A percentile compares a stretch with the other conserved stretches of the same genome.
phyloP scores from a whole-genome alignment of 2,113 vertebrate species.

The Planiliza haematocheilus region DNA sequence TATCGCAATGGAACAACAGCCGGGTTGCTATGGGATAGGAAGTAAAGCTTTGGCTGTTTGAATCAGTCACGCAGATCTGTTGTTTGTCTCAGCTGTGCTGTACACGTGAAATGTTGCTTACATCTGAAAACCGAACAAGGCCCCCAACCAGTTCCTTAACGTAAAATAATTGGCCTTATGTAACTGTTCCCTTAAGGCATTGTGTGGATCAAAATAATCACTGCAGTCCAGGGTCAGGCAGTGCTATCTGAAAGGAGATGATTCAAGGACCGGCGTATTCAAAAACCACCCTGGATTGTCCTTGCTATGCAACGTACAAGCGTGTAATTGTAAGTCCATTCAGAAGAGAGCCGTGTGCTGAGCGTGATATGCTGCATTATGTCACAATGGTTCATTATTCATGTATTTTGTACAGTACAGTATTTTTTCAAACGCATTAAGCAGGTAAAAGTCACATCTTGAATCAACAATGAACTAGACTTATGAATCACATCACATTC shows the following conservation, averaged over 20 bases:
- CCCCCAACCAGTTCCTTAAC: not conserved
- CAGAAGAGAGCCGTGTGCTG: conserved; percentile 11
- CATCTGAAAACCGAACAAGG: conserved; percentile 10
- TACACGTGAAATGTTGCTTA: not conserved
- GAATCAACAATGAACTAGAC: not conserved
- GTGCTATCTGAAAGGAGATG: conserved; percentile 4
- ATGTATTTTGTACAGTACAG: too few species aligned
- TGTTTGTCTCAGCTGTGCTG: not conserved
- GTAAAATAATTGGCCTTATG: not conserved
- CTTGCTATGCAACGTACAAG: conserved; percentile 6
- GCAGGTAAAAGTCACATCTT: not conserved
- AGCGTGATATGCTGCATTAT: not conserved
- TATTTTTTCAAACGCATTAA: not conserved
- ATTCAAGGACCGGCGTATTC: conserved; percentile 10
- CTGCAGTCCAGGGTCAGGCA: not conserved
- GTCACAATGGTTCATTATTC: too few species aligned
- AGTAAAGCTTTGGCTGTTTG: not conserved
- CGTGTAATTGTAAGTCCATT: conserved; percentile 16
- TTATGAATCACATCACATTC: too few species aligned
- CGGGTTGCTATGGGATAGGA: not conserved
- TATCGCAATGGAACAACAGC: not conserved
- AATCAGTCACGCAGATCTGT: not conserved
- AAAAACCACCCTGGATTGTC: conserved; percentile 11
- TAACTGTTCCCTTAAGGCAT: conserved; percentile 8
- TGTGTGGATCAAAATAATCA: conserved; percentile 38